phyloP scores from a whole-genome alignment of 1,140 invertebrate genomes.

The Acromyrmex charruanus region DNA sequence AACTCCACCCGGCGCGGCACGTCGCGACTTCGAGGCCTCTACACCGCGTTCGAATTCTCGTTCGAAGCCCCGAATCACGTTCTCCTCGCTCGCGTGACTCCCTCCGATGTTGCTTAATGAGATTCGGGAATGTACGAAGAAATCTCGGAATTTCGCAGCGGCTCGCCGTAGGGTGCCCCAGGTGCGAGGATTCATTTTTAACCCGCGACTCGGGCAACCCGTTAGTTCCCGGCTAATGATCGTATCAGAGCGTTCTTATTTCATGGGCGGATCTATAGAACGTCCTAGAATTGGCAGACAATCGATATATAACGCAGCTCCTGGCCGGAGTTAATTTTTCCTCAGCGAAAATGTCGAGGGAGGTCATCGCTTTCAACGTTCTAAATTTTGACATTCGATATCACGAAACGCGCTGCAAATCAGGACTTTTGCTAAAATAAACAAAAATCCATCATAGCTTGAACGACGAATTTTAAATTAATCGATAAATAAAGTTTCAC shows the following conservation, averaged over 20 bases:
- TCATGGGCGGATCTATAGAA: conserved; percentile 45
- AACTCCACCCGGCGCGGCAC: conserved; percentile 43
- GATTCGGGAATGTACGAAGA: conserved; percentile 50
- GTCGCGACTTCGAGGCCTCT: conserved; percentile 31
- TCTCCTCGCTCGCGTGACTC: conserved; percentile 51
- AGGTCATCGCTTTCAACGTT: not conserved
- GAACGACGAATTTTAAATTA: not conserved
- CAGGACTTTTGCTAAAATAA: not conserved
- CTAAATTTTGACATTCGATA: not conserved
- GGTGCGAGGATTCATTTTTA: conserved; percentile 61
- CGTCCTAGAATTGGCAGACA: conserved; percentile 52
- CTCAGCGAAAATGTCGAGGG: conserved; percentile 6
- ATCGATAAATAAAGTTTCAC: not conserved
- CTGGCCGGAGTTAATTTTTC: conserved; percentile 17
- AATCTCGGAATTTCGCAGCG: conserved; percentile 48
- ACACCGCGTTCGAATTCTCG: conserved; percentile 34
- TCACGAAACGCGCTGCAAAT: not conserved
- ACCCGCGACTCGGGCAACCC: conserved; percentile 23
- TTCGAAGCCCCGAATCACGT: conserved; percentile 23
- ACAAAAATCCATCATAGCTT: not conserved
- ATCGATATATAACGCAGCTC: conserved; percentile 37
- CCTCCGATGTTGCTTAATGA: conserved; percentile 58
- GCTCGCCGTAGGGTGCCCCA: not conserved
- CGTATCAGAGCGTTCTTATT: conserved; percentile 54
- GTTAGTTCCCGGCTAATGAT: conserved; percentile 42